Evolutionary conservation across 2,888 invertebrate genomes (phyloP), one percentile per base, ranked within the genome.

Genomic region (Tenthredo mesomela): DNA sequence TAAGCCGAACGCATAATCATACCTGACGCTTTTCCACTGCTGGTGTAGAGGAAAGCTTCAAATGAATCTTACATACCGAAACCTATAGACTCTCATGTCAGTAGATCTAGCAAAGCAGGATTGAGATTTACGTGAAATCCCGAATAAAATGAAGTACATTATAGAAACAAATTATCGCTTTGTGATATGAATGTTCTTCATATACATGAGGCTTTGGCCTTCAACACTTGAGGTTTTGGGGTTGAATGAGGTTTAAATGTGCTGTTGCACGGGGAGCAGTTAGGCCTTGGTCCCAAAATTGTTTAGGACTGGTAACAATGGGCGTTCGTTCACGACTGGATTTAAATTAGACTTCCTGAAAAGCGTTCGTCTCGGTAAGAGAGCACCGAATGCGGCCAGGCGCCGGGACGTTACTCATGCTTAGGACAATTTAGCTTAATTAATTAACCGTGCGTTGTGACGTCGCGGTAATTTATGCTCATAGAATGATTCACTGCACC

Each of bases 371-470:
- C 82, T 82, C 82, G 73, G 84, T 29, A 73, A 71, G 84, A 77
- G 67, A 65, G 77, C 75, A 58, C 85, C 54, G 84, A 85, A 84
- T 80, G 84, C 84, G 84, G 86, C 88, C 86, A 87, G 88, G 89
- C 89, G 89, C 89, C 88, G 85, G 90, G 89, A 91, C 54, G 89
- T 92, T 92, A 91, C 90, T 92, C 92, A 91, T 89, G 91, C 90
- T 92, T 91, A 92, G 91, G 90, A 91, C 90, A 91, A 92, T 92
- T 92, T 91, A 90, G 90, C 91, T 90, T 91, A 92, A 92, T 92
- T 92, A 92, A 92, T 92, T 92, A 92, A 92, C 90, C 90, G 89
- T 82, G 90, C 90, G 89, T 91, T 90, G 91, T 89, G 91, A 91
- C 90, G 89, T 90, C 85, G 86, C 88, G 89, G 89, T 92, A 92